Base-by-base conservation (phyloP, 1,140 invertebrate species). In the Radopholus similis region DNA sequence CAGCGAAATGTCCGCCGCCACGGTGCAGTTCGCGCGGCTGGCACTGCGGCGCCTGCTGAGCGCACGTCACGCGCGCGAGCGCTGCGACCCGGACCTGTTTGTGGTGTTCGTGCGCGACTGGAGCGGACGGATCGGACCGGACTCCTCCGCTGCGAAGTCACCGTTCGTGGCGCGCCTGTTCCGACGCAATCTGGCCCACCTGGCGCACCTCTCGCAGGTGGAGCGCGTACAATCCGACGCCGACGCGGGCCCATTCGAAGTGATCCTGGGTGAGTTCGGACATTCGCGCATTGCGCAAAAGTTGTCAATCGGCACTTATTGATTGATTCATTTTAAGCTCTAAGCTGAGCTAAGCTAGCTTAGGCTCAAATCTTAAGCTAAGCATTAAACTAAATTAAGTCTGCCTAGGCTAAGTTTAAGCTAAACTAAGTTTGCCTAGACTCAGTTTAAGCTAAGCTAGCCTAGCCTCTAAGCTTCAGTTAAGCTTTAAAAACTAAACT, bases 31-130 rank as follows among this genome's bases (percentile, higher is more conserved):
- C 49, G 40, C 40, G 15, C 40, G 28, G 21, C 21, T 21, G 32
- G 35, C 59, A 13, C 40, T 62, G n/a, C 32, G 30, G 6, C 42
- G 21, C 2, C n/a, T 62, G 42, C 30, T 62, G 21, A 47, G 15
- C 32, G 18, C 18, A 13, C 9, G 21, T 15, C 18, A 62, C 23
- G 18, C 21, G 21, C 28, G 23, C 3, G 59, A 62, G 18, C 42
- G 38, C 28, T 62, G 59, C 30, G 59, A 62, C 30, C 59, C 59
- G 5, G 59, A 62, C 49, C 28, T 62, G 42, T 35, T 62, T 23
- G n/a, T n/a, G n/a, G n/a, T n/a, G 30, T 6, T 51, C 26, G 4
- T n/a, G 13, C 44, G 6, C 38, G 38, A 18, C 18, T n/a, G 18
- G 11, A 18, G 38, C 38, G 38, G 18, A 42, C 11, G 38, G 18